phyloP scores from a whole-genome alignment of 2,888 invertebrate genomes.

The Malacosoma neustria region DNA sequence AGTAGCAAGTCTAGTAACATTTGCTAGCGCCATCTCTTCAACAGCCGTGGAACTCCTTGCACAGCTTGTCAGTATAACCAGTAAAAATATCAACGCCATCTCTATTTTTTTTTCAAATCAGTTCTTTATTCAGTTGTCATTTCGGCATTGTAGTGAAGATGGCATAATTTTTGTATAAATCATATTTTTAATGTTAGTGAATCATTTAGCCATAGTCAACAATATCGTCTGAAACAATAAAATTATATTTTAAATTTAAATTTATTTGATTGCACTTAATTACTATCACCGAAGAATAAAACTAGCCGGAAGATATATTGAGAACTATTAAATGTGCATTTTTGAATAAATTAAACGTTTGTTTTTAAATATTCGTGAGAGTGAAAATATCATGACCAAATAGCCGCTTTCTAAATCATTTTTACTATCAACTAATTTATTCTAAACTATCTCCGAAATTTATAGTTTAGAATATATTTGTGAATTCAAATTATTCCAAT shows the following conservation, averaged over 20 bases:
- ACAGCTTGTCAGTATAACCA: conserved; percentile 22
- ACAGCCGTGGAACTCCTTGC: conserved; percentile 23
- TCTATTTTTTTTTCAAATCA: conserved; percentile 19
- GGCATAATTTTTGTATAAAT: conserved; percentile 17
- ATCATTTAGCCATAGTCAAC: conserved; percentile 4
- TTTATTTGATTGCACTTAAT: not conserved
- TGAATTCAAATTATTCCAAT: too few relatives aligned
- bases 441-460: not conserved
- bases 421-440: not conserved
- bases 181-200: conserved; percentile 9
- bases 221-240: not conserved
- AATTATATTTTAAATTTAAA: not conserved
- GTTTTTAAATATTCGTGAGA: conserved; percentile 11
- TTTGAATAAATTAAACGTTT: conserved; percentile 8
- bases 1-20: conserved; percentile 73
- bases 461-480: not conserved
- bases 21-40: conserved; percentile 57
- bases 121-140: conserved; percentile 20
- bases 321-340: conserved; percentile 14
- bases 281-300: not conserved
- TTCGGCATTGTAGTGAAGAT: conserved; percentile 22
- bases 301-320: conserved; percentile 2
- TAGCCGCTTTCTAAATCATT: conserved; percentile 7
- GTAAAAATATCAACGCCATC: conserved; percentile 45
- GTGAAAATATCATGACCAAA: conserved; percentile 23